Evolutionary conservation across 2,797 vertebrate genomes (phyloP), one percentile per base, ranked within the genome.

Genomic region (Corythornis leucogaster): DNA sequence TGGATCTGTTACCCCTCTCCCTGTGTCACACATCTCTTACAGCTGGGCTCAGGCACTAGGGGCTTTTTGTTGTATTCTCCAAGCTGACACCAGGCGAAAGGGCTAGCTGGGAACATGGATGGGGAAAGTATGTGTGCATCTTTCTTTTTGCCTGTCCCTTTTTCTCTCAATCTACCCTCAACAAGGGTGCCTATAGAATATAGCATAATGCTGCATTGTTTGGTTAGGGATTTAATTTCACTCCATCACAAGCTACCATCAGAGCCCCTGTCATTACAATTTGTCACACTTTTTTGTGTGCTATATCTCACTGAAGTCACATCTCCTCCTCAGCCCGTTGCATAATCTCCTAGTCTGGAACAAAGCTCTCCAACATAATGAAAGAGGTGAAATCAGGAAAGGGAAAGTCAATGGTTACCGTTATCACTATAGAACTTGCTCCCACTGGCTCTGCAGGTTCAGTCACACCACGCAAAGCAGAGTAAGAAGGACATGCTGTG

Each of bases 251-350:
- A 97, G 97, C n/a, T 91, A 97, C 97, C 97, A 96, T 97, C 73
- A 84, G 95, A 96, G 96, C 94, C 96, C 94, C 96, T 98, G 98
- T 98, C 98, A 98, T 92, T 89, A 95, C 97, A 92, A 98, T 98
- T 98, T 93, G 98, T 98, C 97, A 98, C 98, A 98, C 94, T 95
- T 97, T 98, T 97, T 97, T 97, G 97, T 97, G 96, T 21, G 97
- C 97, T 98, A 97, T 97, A 97, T 98, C 97, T 98, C 95, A 97
- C 97, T 97, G 96, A 97, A 97, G 96, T 95, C 96, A 96, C 92
- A 81, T 95, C 97, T 96, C 96, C 94, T 97, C 93, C 48, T 85
- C 91, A 45, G 59, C 71, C 94, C 31, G 0, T 96, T 93, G 97
- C 97, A 96, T 97, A 97, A 97, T 97, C 97, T 97, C 95, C 94